Evolutionary conservation across 2,113 vertebrate genomes (phyloP).

Genomic region (Tragelaphus strepsiceros): DNA sequence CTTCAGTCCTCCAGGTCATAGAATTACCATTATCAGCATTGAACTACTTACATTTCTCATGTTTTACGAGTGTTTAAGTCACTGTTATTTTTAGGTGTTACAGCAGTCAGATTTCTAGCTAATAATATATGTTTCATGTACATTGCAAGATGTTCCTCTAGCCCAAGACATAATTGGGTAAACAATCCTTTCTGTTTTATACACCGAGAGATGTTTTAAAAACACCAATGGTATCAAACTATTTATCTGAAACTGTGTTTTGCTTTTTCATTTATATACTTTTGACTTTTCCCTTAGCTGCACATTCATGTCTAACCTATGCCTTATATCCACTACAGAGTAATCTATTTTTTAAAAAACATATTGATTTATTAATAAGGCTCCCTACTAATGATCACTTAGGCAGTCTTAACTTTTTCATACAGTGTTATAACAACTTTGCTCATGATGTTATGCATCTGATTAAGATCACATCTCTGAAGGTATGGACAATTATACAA

Average conservation of each 20-base stretch:
- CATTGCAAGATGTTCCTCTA: background rate
- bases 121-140: background rate
- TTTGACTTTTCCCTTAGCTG: background rate
- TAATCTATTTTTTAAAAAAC: background rate
- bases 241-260: background rate
- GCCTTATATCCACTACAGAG: background rate
- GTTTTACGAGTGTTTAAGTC: background rate
- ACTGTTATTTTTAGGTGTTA: conserved; percentile 4
- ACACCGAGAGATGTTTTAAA: background rate
- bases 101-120: background rate
- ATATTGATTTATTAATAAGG: background rate
- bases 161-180: background rate
- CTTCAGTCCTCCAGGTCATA: background rate
- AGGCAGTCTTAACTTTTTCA: background rate
- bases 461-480: background rate
- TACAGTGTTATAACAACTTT: background rate
- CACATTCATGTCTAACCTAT: background rate
- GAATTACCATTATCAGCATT: background rate
- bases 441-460: background rate
- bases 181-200: background rate
- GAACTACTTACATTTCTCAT: background rate
- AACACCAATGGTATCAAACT: background rate
- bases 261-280: background rate
- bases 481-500: background rate
- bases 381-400: background rate